Evolutionary conservation across 2,888 invertebrate genomes (phyloP).

Genomic region (Keiferia lycopersicella): DNA sequence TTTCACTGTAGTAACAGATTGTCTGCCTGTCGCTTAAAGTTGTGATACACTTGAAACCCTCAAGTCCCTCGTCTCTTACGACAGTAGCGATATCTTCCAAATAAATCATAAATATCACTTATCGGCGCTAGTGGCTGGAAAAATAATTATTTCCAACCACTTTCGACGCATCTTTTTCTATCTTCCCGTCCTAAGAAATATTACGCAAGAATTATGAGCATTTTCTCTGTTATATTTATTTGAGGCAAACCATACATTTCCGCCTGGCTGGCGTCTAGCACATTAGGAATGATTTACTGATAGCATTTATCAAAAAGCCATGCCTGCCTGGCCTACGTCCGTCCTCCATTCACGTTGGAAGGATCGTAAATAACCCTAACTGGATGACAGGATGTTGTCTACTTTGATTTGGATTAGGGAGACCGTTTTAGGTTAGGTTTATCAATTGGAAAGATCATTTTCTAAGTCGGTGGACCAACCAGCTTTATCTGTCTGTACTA

Average conservation of each 20-base stretch:
- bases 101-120: neutral
- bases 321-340: neutral
- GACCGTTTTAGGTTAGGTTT: too few species aligned
- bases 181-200: slow-evolving; percentile 20
- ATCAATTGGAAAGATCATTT: too few species aligned
- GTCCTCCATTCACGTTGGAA: neutral
- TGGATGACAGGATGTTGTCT: neutral
- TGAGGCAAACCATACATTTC: slow-evolving; percentile 38
- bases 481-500: too few species aligned
- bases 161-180: slow-evolving; percentile 20
- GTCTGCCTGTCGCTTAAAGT: too few species aligned
- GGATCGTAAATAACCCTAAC: neutral
- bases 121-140: neutral
- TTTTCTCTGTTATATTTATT: slow-evolving; percentile 31
- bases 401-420: neutral
- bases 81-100: too few species aligned
- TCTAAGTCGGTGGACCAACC: too few species aligned
- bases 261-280: slow-evolving; percentile 42
- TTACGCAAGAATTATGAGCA: slow-evolving; percentile 19
- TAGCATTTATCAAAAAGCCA: slow-evolving; percentile 46
- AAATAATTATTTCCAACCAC: slow-evolving; percentile 12
- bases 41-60: too few species aligned
- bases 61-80: too few species aligned
- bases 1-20: too few species aligned
- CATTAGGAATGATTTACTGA: slow-evolving; percentile 62